Conservation (phyloP, 1,140 invertebrate genomes). For the Aphelinus atriplicis region DNA sequence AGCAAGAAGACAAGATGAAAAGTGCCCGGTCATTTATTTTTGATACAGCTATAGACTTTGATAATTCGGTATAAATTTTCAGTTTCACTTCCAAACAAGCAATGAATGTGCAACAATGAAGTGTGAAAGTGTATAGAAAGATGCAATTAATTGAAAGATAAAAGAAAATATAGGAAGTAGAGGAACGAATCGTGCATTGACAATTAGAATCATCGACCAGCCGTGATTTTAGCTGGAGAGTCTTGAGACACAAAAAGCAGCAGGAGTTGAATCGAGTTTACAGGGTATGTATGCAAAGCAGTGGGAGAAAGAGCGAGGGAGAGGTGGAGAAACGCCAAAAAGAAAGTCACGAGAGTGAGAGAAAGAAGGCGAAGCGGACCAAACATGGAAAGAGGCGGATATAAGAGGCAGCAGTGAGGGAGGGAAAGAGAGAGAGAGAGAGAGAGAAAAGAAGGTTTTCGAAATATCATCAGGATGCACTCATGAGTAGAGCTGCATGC, state of each 20-base stretch:
- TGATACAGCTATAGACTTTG: too few species aligned
- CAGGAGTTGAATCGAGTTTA: too few species aligned
- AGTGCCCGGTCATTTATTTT: too few species aligned
- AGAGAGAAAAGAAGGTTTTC: constrained; percentile 45
- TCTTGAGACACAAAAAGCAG: constrained; percentile 2
- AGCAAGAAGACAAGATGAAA: too few species aligned
- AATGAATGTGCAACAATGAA: too few species aligned
- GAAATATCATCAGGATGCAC: constrained; percentile 58
- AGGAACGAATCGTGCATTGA: background rate
- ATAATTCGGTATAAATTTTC: too few species aligned
- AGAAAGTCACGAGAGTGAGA: background rate
- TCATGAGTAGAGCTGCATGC: constrained; percentile 25
- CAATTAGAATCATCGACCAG: constrained; percentile 5
- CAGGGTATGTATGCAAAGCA: background rate
- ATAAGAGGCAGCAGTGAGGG: too few species aligned
- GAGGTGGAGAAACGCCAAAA: background rate
- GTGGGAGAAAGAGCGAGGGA: background rate
- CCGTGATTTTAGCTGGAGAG: constrained; percentile 1
- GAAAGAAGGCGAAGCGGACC: constrained; percentile 16
- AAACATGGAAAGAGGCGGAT: constrained; percentile 16
- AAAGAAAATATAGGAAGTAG: too few species aligned
- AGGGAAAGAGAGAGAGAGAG: constrained; percentile 21
- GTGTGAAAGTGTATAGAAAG: too few species aligned
- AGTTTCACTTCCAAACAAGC: too few species aligned
- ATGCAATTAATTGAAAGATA: too few species aligned